Conservation (phyloP, 2,113 vertebrate species). For the Monopterus albus region DNA sequence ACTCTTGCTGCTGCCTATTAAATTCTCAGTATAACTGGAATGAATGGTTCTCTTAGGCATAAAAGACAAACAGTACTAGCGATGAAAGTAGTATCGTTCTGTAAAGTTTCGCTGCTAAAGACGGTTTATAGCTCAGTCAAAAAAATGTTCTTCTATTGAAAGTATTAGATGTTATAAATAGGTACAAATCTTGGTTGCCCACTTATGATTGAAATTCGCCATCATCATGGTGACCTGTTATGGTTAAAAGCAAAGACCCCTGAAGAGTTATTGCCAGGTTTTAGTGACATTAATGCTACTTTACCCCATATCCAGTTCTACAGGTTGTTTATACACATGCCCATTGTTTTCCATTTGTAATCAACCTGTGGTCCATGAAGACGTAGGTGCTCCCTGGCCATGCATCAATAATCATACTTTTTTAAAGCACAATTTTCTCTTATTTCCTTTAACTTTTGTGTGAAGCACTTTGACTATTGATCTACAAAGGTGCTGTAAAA, state of each 20-base stretch:
- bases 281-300: slow-evolving; percentile 1
- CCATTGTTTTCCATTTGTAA: background rate
- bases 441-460: too few relatives aligned
- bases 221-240: slow-evolving; percentile 11
- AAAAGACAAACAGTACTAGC: background rate
- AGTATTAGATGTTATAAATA: background rate
- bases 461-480: too few relatives aligned
- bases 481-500: too few relatives aligned
- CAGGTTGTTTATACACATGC: background rate
- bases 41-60: background rate
- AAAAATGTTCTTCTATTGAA: background rate
- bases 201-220: slow-evolving; percentile 6
- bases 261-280: slow-evolving; percentile 9
- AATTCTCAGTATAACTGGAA: slow-evolving; percentile 12
- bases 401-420: too few relatives aligned
- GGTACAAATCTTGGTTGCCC: slow-evolving; percentile 1
- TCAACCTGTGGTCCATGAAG: too few relatives aligned
- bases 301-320: background rate
- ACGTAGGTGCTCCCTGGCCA: too few relatives aligned
- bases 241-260: slow-evolving; percentile 8
- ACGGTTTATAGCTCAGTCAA: slow-evolving; percentile 10
- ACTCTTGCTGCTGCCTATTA: slow-evolving; percentile 12
- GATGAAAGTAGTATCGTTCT: background rate
- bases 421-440: too few relatives aligned
- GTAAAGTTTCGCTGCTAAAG: background rate